Conservation (phyloP, 1,140 invertebrate species). For the Calycopis cecrops region DNA sequence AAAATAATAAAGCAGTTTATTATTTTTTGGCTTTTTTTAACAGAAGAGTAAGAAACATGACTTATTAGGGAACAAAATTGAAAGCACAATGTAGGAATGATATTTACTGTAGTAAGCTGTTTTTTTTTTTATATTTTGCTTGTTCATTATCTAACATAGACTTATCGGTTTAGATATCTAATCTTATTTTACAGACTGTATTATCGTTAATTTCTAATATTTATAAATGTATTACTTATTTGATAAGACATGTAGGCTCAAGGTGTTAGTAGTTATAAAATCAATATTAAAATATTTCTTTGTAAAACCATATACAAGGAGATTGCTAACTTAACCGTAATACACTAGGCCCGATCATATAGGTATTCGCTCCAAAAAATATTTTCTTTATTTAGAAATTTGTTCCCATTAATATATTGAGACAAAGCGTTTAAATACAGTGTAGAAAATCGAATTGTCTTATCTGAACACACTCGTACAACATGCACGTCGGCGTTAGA, state of each 20-base stretch:
- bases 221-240: constrained; percentile 1
- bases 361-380: constrained; percentile 4
- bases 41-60: too few relatives aligned
- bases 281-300: constrained; percentile 7
- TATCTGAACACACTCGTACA: too few relatives aligned
- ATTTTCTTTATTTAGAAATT: constrained; percentile 1
- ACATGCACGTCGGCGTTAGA: too few relatives aligned
- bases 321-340: neutral
- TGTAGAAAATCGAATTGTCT: too few relatives aligned
- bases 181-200: constrained; percentile 6
- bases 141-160: constrained; percentile 1
- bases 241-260: neutral
- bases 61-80: too few relatives aligned
- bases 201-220: constrained; percentile 1
- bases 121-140: neutral
- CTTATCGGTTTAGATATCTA: constrained; percentile 3
- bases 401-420: constrained; percentile 3
- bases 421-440: neutral
- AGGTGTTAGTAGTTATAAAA: neutral
- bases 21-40: too few relatives aligned
- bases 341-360: neutral
- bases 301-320: constrained; percentile 7
- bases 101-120: too few relatives aligned
- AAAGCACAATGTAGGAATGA: too few relatives aligned
- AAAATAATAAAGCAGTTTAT: too few relatives aligned